Conservation (phyloP, 2,888 invertebrate species). For the Drosophila cracens region DNA sequence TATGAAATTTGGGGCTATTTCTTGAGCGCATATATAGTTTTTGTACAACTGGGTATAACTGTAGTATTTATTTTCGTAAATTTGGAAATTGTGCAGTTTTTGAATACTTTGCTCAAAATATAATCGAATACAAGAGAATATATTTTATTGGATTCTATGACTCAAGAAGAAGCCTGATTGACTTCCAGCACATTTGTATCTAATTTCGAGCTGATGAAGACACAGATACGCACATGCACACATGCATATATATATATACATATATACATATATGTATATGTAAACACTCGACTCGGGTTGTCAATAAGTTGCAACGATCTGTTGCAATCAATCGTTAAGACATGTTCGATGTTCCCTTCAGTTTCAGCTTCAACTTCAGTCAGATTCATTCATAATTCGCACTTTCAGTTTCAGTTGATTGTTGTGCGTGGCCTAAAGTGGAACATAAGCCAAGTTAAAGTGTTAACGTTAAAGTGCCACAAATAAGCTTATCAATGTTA, state of each 20-base stretch:
- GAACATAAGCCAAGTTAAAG: neutral
- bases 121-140: neutral
- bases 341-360: neutral
- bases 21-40: neutral
- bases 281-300: neutral
- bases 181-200: no score
- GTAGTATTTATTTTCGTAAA: no score
- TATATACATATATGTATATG: neutral
- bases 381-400: no score
- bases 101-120: neutral
- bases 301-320: constrained; percentile 1
- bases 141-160: neutral
- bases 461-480: neutral
- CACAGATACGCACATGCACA: neutral
- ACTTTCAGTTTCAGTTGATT: neutral
- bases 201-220: neutral
- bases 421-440: neutral
- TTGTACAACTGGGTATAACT: neutral
- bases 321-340: constrained; percentile 2
- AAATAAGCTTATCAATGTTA: neutral
- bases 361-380: neutral
- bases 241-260: neutral
- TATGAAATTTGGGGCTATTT: neutral
- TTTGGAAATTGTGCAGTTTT: neutral
- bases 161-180: no score